Evolutionary conservation across 2,113 vertebrate genomes (phyloP).

Genomic region (Hymenochirus boettgeri): DNA sequence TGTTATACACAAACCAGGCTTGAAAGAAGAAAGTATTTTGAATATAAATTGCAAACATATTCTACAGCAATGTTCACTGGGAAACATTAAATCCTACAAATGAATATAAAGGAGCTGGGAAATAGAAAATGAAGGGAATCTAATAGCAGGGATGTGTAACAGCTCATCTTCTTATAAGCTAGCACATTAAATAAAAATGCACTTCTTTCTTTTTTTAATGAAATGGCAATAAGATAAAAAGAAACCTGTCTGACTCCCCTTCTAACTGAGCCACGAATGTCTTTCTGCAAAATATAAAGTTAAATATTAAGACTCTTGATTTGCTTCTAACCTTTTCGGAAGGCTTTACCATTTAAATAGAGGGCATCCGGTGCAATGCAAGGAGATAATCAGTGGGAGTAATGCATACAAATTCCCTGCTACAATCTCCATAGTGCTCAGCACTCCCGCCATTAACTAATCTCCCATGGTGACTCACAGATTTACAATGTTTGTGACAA

Average conservation of each 20-base stretch:
- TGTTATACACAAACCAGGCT: no score
- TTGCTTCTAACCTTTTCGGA: background rate
- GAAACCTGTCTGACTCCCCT: background rate
- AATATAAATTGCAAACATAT: no score
- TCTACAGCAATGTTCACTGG: no score
- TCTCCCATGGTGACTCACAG: background rate
- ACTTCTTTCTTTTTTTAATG: no score
- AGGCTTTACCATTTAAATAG: constrained; percentile 5
- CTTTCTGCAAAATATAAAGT: background rate
- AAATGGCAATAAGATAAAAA: no score
- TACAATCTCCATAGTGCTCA: background rate
- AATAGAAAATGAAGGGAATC: no score
- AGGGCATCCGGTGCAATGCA: background rate
- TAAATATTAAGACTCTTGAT: background rate
- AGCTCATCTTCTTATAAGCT: no score
- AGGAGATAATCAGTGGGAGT: background rate
- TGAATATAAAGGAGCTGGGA: no score
- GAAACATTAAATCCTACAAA: no score
- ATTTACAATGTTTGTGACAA: background rate
- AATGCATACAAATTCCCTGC: constrained; percentile 1
- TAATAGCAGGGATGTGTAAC: no score
- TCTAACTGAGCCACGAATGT: background rate
- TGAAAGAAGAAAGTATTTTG: no score
- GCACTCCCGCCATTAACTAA: constrained; percentile 12
- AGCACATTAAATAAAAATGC: no score